Evolutionary conservation across 1,140 invertebrate species (phyloP).

Genomic region (Eupeodes corollae): DNA sequence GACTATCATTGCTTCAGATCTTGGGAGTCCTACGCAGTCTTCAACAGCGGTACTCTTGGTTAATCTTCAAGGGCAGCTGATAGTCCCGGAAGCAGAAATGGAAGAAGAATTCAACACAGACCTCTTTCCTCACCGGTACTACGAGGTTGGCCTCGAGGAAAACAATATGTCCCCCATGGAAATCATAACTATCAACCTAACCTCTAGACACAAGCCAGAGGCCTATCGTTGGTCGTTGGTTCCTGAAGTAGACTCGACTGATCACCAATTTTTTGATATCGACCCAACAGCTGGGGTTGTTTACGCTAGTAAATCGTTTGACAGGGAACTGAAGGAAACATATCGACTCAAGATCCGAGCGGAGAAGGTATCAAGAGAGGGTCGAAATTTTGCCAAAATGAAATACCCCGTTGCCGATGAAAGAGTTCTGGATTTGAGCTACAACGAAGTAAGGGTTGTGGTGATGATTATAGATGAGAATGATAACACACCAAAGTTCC

Average conservation of each 20-base stretch:
- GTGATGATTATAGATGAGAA: conserved; percentile 68
- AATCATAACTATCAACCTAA: conserved; percentile 57
- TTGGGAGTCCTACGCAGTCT: conserved; percentile 67
- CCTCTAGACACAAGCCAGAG: conserved; percentile 42
- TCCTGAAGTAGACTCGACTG: conserved; percentile 21
- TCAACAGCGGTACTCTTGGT: conserved; percentile 63
- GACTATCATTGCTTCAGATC: conserved; percentile 68
- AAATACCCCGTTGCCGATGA: conserved; percentile 61
- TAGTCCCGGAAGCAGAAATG: conserved; percentile 15
- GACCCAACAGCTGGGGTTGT: conserved; percentile 61
- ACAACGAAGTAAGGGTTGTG: conserved; percentile 43
- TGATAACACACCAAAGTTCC: conserved; percentile 68
- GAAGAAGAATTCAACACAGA: conserved; percentile 28
- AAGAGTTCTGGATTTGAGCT: conserved; percentile 49
- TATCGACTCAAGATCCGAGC: conserved; percentile 58
- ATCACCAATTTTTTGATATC: conserved; percentile 47
- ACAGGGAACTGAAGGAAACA: conserved; percentile 50
- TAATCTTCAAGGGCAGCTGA: conserved; percentile 47
- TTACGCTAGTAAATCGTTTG: conserved; percentile 54
- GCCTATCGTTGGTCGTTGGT: conserved; percentile 25
- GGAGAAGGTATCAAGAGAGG: conserved; percentile 36
- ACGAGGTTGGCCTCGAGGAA: conserved; percentile 66
- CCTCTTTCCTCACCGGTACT: conserved; percentile 60
- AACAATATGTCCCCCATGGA: conserved; percentile 57
- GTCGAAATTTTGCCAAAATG: conserved; percentile 52